Percentiles rank a stretch among this genome's conserved stretches.
phyloP scores from a whole-genome alignment of 2,113 vertebrate species.

The Poecilia latipinna region DNA sequence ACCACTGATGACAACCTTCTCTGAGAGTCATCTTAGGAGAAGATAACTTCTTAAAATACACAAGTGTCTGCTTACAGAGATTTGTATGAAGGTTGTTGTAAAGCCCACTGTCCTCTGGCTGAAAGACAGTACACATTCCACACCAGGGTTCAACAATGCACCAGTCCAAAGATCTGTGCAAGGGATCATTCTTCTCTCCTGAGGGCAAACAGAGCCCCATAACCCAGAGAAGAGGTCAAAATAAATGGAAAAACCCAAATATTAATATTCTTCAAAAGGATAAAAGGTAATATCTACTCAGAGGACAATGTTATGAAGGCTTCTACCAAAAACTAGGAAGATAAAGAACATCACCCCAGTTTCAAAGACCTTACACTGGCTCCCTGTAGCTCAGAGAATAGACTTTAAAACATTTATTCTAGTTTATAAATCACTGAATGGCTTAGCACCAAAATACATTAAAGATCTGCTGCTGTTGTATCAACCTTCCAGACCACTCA shows the following conservation, averaged over 20 bases:
- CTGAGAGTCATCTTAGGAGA: constrained; percentile 28
- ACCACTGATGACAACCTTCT: not conserved
- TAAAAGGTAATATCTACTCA: not conserved
- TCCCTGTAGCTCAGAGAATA: no score
- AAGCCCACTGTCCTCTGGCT: constrained; percentile 33
- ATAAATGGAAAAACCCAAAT: not conserved
- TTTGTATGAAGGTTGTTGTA: constrained; percentile 62
- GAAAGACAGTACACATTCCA: constrained; percentile 67
- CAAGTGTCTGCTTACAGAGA: constrained; percentile 58
- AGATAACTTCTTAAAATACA: constrained; percentile 55
- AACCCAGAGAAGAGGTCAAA: not conserved
- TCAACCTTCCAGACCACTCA: no score
- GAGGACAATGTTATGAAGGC: not conserved
- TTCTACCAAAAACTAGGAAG: no score
- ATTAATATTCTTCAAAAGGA: not conserved
- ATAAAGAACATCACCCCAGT: no score
- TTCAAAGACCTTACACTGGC: no score
- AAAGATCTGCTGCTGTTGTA: no score
- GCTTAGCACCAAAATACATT: no score
- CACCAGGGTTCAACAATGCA: constrained; percentile 65
- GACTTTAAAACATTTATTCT: no score
- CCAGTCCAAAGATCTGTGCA: constrained; percentile 18
- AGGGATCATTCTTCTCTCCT: constrained; percentile 42
- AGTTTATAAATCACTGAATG: no score
- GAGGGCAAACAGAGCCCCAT: constrained; percentile 21